These are phyloP conservation scores for Cyclina sinensis DNA, from an alignment of 1,140 invertebrate genomes.

Conservation along the genomic window DNA sequence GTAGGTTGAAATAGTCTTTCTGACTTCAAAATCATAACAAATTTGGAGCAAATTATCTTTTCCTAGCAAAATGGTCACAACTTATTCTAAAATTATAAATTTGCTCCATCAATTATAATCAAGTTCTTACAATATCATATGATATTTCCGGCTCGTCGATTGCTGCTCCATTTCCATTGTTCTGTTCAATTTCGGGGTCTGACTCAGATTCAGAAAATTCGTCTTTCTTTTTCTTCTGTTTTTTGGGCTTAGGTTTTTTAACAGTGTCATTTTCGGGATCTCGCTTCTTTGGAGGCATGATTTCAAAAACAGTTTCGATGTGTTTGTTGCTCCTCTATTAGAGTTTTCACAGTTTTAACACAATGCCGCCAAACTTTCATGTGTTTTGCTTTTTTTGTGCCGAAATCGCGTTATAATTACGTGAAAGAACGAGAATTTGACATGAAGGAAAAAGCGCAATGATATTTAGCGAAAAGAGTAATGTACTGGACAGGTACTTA, in stretches of 20 bases:
- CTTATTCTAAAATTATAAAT: too few species aligned
- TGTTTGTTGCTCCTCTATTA: neutral
- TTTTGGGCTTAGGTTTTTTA: slow-evolving; percentile 73
- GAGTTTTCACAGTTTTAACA: neutral
- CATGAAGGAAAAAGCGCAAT: neutral
- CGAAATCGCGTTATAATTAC: slow-evolving; percentile 26
- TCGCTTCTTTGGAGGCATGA: slow-evolving; percentile 78
- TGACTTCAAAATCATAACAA: too few species aligned
- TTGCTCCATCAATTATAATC: too few species aligned
- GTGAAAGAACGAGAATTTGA: neutral
- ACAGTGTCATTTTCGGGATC: slow-evolving; percentile 70
- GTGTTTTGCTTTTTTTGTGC: slow-evolving; percentile 63
- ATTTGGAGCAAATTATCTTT: too few species aligned
- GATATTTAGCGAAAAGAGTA: slow-evolving; percentile 16
- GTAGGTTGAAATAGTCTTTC: too few species aligned
- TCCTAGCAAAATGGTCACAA: too few species aligned
- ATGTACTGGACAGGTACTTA: too few species aligned
- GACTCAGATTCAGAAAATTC: slow-evolving; percentile 75
- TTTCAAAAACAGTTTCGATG: neutral
- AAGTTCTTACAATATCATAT: slow-evolving; percentile 70
- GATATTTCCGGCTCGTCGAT: slow-evolving; percentile 58
- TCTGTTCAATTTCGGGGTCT: slow-evolving; percentile 71
- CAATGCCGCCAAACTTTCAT: slow-evolving; percentile 63
- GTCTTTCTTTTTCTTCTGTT: slow-evolving; percentile 78
- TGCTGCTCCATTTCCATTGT: slow-evolving; percentile 73